A percentile compares a stretch with the other conserved stretches of the same genome.
Evolutionary conservation across 2,113 vertebrate species (phyloP).

Genomic region (Potamarius usumacintae): DNA sequence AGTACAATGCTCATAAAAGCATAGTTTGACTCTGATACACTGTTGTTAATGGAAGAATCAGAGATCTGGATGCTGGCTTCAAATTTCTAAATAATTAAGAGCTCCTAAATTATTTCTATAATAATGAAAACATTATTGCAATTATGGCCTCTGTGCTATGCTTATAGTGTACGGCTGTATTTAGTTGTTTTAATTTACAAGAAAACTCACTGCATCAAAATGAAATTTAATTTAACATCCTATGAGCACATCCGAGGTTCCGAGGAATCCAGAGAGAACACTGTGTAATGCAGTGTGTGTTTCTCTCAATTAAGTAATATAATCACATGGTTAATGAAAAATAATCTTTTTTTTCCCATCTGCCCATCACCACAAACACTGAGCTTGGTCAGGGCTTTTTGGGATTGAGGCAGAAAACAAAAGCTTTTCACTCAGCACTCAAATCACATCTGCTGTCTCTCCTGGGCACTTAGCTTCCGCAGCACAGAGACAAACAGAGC

Average conservation of each 20-base stretch:
- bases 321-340: background rate
- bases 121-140: background rate
- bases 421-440: slow-evolving; percentile 22
- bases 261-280: background rate
- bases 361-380: background rate
- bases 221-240: background rate
- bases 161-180: background rate
- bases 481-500: slow-evolving; percentile 32
- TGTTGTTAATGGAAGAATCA: background rate
- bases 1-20: background rate
- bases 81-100: slow-evolving; percentile 3
- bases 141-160: background rate
- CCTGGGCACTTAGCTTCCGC: slow-evolving; percentile 30
- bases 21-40: background rate
- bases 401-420: slow-evolving; percentile 12
- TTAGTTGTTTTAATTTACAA: background rate
- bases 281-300: background rate
- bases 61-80: background rate
- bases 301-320: slow-evolving; percentile 1
- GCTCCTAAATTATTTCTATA: background rate
- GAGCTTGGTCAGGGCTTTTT: background rate
- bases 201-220: background rate
- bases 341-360: background rate
- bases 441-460: slow-evolving; percentile 41
- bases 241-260: background rate